Base-by-base conservation (phyloP, 2,113 vertebrate genomes). In the Sander vitreus region DNA sequence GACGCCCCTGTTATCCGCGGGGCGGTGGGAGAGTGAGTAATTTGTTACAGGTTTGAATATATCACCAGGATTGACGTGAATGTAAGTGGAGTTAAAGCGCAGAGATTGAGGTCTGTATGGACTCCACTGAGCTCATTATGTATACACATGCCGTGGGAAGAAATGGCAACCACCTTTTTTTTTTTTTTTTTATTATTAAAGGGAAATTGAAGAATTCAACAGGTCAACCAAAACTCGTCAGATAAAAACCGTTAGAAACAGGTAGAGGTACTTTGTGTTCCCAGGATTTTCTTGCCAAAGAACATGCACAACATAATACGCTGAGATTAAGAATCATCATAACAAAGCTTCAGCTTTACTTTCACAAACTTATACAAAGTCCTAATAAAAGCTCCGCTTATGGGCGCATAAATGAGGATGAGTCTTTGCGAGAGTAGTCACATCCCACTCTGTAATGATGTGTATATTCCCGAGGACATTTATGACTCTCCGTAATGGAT, bases 401-500 rank as follows among this genome's bases (percentile, higher is more conserved):
- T 76, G 33, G 85, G 21, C 74, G 85, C 90, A 87, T 88, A 90
- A 93, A 91, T 33, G 73, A 85, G 89, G 88, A 92, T 70, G 85
- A 90, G 91, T 69, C 86, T 84, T 69, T 23, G 75, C 33, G 58
- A 82, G 83, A 86, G 85, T 58, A 25, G 84, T 70, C 87, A 76
- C 85, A 81, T 71, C 85, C 91, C 84, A 70, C 84, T 89, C 83
- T 88, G 73, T 84, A 62, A 82, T 84, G 83, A 90, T 89, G 91
- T 91, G 90, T 88, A 81, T 90, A 92, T 89, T 92, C 76, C 89
- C 2, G 4, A 27, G 73, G 93, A 93, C 89, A 68, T 93, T 94
- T 93, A 94, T 85, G 92, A 91, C 89, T 85, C 53, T 64, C 84
- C 9, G 64, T 94, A 94, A 93, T 92, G 92, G 93, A 93, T 90